phyloP scores from a whole-genome alignment of 2,797 vertebrate genomes.

The Apogon talboti region DNA sequence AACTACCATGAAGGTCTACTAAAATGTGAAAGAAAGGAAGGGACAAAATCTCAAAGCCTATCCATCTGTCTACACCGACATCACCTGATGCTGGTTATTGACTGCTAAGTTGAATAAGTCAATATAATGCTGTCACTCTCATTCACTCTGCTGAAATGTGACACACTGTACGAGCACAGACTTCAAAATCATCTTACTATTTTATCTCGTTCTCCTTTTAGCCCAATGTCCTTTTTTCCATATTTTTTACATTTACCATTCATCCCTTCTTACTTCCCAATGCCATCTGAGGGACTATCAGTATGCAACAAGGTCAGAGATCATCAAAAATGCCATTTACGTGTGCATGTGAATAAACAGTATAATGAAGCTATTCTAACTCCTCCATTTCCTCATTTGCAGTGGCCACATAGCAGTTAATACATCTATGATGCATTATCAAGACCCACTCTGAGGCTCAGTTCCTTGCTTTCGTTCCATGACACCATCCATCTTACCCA shows the following conservation, averaged over 20 bases:
- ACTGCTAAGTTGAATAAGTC: slow-evolving; percentile 31
- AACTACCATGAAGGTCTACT: slow-evolving; percentile 17
- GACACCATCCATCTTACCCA: slow-evolving; percentile 19
- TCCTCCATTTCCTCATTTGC: slow-evolving; percentile 1
- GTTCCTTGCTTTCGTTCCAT: slow-evolving; percentile 25
- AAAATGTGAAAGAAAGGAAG: not conserved
- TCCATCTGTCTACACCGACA: slow-evolving; percentile 28
- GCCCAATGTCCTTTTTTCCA: not conserved
- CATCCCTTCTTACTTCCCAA: not conserved
- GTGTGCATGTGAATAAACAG: not conserved
- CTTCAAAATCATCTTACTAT: slow-evolving; percentile 21
- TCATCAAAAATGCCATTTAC: slow-evolving; percentile 24
- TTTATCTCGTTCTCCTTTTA: not conserved
- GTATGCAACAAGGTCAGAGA: slow-evolving; percentile 29
- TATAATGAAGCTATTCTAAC: not conserved
- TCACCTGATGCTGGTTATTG: slow-evolving; percentile 29
- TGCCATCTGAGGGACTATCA: slow-evolving; percentile 4
- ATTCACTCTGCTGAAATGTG: slow-evolving; percentile 5
- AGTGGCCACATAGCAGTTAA: not conserved
- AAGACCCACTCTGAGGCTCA: slow-evolving; percentile 3
- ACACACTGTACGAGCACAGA: slow-evolving; percentile 5
- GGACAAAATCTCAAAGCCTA: slow-evolving; percentile 10
- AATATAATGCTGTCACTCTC: slow-evolving; percentile 38
- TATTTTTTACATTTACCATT: not conserved
- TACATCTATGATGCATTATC: slow-evolving; percentile 17